Conservation (phyloP, 2,113 vertebrate species). For the Scomber japonicus region DNA sequence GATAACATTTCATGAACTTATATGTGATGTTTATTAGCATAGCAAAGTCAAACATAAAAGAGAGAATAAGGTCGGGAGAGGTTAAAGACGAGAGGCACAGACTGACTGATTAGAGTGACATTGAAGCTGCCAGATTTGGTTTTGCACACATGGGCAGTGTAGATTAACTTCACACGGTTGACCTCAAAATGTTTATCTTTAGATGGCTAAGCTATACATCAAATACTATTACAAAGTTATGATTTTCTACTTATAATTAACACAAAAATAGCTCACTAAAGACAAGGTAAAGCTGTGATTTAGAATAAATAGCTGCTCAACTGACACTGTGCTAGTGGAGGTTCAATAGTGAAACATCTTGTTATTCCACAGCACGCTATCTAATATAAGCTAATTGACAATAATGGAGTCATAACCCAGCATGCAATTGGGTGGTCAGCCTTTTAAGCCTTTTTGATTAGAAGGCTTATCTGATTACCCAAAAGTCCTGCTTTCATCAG, state of each 20-base stretch:
- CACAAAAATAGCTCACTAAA: no score
- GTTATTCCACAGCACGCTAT: constrained; percentile 4
- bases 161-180: background rate
- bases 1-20: no score
- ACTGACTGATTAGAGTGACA: background rate
- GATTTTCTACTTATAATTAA: no score
- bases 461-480: constrained; percentile 50
- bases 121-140: background rate
- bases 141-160: no score
- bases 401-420: constrained; percentile 49
- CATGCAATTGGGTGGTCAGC: constrained; percentile 44
- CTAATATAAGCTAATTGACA: constrained; percentile 21
- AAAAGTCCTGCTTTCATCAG: constrained; percentile 47
- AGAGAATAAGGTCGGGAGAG: background rate
- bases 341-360: background rate
- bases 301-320: background rate
- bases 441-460: constrained; percentile 50
- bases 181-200: no score
- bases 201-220: no score
- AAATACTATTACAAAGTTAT: no score
- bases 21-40: background rate
- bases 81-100: background rate
- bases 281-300: background rate
- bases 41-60: background rate
- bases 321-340: background rate